Evolutionary conservation across 2,888 invertebrate species (phyloP).

Genomic region (Apomyelois bistriatella): DNA sequence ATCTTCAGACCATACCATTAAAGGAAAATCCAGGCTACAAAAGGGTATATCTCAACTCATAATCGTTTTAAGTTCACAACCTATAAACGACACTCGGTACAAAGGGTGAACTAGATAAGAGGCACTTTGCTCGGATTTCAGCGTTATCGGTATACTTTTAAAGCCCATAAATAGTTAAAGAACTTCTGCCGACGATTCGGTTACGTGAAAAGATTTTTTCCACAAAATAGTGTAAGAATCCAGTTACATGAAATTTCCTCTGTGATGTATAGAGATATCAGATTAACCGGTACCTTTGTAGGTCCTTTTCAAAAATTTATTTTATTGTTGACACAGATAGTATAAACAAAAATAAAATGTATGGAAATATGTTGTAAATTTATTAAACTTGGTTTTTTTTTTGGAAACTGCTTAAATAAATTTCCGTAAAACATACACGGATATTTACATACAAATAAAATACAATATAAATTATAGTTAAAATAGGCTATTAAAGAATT

Average conservation of each 20-base stretch:
- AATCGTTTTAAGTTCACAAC: constrained; percentile 38
- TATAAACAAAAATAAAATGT: no score
- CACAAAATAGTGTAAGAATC: constrained; percentile 16
- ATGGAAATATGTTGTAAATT: no score
- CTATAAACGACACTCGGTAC: constrained; percentile 38
- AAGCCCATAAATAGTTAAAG: constrained; percentile 57
- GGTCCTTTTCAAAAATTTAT: neutral
- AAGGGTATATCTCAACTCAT: constrained; percentile 33
- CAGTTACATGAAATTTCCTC: constrained; percentile 9
- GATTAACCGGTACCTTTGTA: neutral
- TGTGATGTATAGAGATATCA: neutral
- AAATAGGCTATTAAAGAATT: no score
- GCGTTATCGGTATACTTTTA: constrained; percentile 47
- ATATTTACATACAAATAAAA: no score
- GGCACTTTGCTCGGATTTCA: constrained; percentile 43
- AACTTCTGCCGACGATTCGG: constrained; percentile 32
- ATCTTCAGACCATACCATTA: neutral
- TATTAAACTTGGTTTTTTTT: no score
- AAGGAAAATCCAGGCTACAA: constrained; percentile 16
- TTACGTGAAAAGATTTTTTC: constrained; percentile 19
- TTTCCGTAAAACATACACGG: no score
- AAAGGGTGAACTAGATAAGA: constrained; percentile 43
- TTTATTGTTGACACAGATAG: neutral
- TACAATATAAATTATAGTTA: no score
- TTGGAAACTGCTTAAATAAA: no score